Evolutionary conservation across 2,113 vertebrate species (phyloP).

Genomic region (Phalacrocorax carbo): DNA sequence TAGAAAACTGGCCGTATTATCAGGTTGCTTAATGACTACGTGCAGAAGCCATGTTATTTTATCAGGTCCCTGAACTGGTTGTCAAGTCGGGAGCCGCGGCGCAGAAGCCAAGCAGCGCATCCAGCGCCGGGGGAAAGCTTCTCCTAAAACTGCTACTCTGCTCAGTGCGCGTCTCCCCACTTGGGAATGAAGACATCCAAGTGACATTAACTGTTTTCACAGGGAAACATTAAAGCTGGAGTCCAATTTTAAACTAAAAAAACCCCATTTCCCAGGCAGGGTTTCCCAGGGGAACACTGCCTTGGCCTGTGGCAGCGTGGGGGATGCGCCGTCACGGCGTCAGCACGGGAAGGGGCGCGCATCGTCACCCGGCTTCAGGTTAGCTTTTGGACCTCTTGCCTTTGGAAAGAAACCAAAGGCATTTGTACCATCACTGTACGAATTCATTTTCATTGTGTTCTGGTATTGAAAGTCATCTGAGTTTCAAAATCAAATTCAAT

Average conservation of each 20-base stretch:
- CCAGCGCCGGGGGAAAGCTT: fast-evolving
- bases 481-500: neutral
- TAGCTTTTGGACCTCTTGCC: neutral
- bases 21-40: neutral
- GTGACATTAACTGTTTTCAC: neutral
- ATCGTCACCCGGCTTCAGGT: fast-evolving
- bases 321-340: fast-evolving
- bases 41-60: neutral
- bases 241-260: neutral
- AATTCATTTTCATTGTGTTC: neutral
- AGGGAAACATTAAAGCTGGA: neutral
- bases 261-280: neutral
- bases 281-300: neutral
- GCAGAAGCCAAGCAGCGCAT: neutral
- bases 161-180: neutral
- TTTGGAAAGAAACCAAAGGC: neutral
- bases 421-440: neutral
- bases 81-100: neutral
- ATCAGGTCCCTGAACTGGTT: neutral
- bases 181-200: neutral
- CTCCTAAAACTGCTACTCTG: neutral
- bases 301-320: neutral
- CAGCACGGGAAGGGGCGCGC: neutral
- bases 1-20: neutral
- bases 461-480: neutral